Evolutionary conservation across 2,797 vertebrate genomes (phyloP), one percentile per base, ranked within the genome.

Genomic region (Myotis daubentonii): DNA sequence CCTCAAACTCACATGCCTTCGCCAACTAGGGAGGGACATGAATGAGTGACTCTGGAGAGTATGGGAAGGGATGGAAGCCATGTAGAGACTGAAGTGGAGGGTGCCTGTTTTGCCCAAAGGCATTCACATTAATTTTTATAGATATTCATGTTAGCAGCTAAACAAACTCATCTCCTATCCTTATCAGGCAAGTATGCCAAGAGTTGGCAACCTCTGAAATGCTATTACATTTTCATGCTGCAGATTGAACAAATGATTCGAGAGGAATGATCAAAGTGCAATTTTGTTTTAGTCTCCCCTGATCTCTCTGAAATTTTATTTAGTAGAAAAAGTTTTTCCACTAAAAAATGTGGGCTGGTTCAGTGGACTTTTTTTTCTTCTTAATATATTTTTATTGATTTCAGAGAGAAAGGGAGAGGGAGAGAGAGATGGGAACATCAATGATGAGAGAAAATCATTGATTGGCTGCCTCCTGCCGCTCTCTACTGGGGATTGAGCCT

Each of bases 211-310:
- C 44, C 44, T 91, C 47, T 30, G 33, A 70, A 94, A 90, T 81
- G 22, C 36, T 93, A 17, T 94, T 87, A 76, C 65, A 72, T 93
- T 76, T 78, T 95, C 78, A 55, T 87, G 80, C 41, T 25, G n/a
- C 62, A 51, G 86, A 76, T 30, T 47, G 22, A 89, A 75, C 49
- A 87, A 72, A 76, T 11, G n/a, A 53, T 71, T 83, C 68, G 6
- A 94, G 74, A 85, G 49, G 68, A 20, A 28, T 0, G 5, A 41
- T 36, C 81, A 76, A 87, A 81, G 60, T 60, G n/a, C 44, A 78
- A 12, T 65, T 68, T 91, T 62, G 16, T 23, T 78, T 89, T 36
- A 30, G 11, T 79, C 25, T 79, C 47, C 47, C 19, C 23, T 41
- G 7, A 70, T 33, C 11, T 57, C 44, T n/a, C 41, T 60, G 30